Evolutionary conservation across 2,888 invertebrate genomes (phyloP).

Genomic region (Amphimallon solstitiale): DNA sequence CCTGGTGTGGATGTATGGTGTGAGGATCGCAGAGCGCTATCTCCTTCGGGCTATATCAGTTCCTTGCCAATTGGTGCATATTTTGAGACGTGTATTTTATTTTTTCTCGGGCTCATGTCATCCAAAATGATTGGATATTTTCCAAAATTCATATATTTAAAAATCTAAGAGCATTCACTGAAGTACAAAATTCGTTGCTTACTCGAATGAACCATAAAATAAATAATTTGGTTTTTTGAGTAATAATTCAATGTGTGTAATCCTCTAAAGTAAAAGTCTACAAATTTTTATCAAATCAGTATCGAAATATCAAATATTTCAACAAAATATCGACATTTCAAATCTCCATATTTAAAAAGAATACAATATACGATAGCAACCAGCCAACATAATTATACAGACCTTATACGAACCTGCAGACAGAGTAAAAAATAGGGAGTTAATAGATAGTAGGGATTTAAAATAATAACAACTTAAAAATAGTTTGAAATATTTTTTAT

Average conservation of each 20-base stretch:
- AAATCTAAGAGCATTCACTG: neutral
- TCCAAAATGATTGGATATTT: neutral
- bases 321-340: neutral
- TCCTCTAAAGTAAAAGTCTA: constrained; percentile 1
- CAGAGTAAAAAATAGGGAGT: too few species aligned
- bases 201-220: too few species aligned
- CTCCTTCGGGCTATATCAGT: neutral
- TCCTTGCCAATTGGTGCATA: constrained; percentile 31
- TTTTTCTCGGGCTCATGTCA: neutral
- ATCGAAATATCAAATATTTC: neutral
- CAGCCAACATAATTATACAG: too few species aligned
- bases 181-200: too few species aligned
- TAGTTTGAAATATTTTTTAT: too few species aligned
- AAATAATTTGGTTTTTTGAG: neutral
- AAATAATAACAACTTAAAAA: too few species aligned
- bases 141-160: neutral
- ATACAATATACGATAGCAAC: too few species aligned
- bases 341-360: too few species aligned
- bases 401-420: too few species aligned
- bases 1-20: too few species aligned
- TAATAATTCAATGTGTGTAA: constrained; percentile 28
- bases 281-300: neutral
- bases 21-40: neutral
- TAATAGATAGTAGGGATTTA: too few species aligned
- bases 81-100: too few species aligned